Evolutionary conservation across 2,888 invertebrate genomes (phyloP).

Genomic region (Cryptocephalus primarius): DNA sequence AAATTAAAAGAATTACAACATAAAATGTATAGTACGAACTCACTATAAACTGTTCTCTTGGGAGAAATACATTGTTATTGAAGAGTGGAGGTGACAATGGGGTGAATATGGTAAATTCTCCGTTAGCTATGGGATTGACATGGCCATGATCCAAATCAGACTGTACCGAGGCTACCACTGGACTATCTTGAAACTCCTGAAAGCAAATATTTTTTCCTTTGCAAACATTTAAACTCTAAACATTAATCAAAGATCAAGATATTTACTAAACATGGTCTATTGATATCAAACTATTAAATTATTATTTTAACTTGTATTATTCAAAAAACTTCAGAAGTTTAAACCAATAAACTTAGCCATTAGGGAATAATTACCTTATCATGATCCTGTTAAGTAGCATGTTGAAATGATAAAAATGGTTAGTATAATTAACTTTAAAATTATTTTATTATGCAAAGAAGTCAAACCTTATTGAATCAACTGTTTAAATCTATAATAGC

Average conservation of each 20-base stretch:
- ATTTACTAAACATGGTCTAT: background rate
- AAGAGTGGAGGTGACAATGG: conserved; percentile 33
- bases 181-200: conserved; percentile 36
- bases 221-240: too few relatives aligned
- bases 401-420: too few relatives aligned
- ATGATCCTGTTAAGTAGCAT: too few relatives aligned
- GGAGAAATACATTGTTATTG: conserved; percentile 38
- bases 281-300: background rate
- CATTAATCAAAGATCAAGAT: background rate
- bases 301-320: background rate
- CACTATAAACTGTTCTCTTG: conserved; percentile 30
- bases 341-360: too few relatives aligned
- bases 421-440: too few relatives aligned
- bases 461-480: too few relatives aligned
- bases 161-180: conserved; percentile 27
- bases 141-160: conserved; percentile 33
- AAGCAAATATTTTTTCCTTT: conserved; percentile 11
- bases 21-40: conserved; percentile 12
- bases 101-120: conserved; percentile 36
- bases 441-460: too few relatives aligned
- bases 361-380: too few relatives aligned
- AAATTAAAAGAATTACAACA: background rate
- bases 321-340: background rate
- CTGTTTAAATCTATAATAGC: too few relatives aligned
- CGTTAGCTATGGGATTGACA: conserved; percentile 34